Percentiles rank a stretch among this genome's conserved stretches.
These are phyloP conservation scores for Paedocypris micromegethes DNA, from an alignment of 2,797 vertebrate species.

Conservation along the genomic window DNA sequence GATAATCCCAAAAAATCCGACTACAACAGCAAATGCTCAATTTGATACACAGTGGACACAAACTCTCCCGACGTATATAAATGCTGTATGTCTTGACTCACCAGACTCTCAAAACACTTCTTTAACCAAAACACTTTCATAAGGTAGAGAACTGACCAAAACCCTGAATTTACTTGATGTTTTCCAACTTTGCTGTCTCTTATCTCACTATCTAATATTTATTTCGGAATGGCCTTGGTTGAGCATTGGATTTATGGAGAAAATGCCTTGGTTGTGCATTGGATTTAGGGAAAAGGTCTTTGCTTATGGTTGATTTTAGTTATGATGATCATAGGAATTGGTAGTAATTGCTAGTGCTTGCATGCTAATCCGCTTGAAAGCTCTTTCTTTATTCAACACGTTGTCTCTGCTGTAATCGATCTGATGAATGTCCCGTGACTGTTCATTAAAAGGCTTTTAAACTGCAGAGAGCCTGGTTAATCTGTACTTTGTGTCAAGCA, in stretches of 20 bases:
- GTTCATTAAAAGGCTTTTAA: constrained; percentile 70
- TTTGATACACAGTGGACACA: neutral
- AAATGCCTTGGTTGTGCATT: neutral
- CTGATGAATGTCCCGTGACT: constrained; percentile 63
- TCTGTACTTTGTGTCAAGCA: constrained; percentile 52
- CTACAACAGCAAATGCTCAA: constrained; percentile 3
- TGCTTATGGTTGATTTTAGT: constrained; percentile 25
- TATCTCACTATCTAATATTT: constrained; percentile 21
- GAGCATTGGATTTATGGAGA: constrained; percentile 11
- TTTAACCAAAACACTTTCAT: constrained; percentile 33
- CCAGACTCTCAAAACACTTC: constrained; percentile 1
- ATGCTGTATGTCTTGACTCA: neutral
- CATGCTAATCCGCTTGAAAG: constrained; percentile 58
- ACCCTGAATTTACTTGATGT: constrained; percentile 67
- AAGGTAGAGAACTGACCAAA: constrained; percentile 55
- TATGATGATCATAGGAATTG: constrained; percentile 42
- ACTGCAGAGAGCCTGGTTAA: constrained; percentile 59
- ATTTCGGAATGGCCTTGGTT: neutral
- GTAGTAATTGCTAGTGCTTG: constrained; percentile 47
- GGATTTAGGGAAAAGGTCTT: constrained; percentile 16
- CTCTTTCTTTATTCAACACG: constrained; percentile 54
- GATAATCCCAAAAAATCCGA: constrained; percentile 36
- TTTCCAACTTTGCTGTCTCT: constrained; percentile 46
- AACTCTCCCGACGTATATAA: too few species aligned
- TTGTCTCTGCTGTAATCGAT: constrained; percentile 64